Conservation (phyloP, 37 sponge, comb jelly and placozoan species). For the Bolinopsis microptera region DNA sequence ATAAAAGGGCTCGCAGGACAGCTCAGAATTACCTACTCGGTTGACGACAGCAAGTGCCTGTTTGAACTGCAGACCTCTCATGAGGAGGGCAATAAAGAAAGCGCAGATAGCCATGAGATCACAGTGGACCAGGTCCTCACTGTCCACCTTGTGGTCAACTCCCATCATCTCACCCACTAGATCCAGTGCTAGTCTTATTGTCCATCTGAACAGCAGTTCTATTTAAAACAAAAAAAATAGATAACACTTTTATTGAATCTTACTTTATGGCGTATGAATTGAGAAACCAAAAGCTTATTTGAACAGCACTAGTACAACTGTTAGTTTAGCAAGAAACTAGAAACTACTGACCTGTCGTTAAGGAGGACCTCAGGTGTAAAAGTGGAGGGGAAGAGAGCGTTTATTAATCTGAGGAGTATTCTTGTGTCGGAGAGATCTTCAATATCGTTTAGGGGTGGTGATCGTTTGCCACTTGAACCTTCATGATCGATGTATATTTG, state of each 20-base stretch:
- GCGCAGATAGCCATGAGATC: constrained; percentile 69
- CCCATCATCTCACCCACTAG: constrained; percentile 72
- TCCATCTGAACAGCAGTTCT: too few relatives aligned
- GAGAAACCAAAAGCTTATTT: too few relatives aligned
- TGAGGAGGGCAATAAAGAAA: constrained; percentile 71
- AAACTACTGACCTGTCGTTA: constrained; percentile 81
- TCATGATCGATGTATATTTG: background rate
- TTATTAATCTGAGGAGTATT: constrained; percentile 68
- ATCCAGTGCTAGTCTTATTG: constrained; percentile 76
- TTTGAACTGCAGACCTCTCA: constrained; percentile 72
- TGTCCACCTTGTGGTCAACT: constrained; percentile 72
- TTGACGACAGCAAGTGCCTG: constrained; percentile 73
- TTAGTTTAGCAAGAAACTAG: too few relatives aligned
- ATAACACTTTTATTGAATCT: too few relatives aligned
- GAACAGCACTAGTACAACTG: too few relatives aligned
- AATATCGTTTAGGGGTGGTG: constrained; percentile 23
- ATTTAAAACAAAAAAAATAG: too few relatives aligned
- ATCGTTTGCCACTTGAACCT: background rate
- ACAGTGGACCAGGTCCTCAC: constrained; percentile 70
- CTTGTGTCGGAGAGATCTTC: constrained; percentile 61
- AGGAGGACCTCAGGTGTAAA: constrained; percentile 86
- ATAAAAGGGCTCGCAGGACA: too few relatives aligned
- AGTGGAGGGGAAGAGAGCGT: constrained; percentile 78
- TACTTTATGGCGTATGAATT: too few relatives aligned
- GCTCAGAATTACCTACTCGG: constrained; percentile 72